These are phyloP conservation scores for Clinocottus analis DNA, from an alignment of 2,113 vertebrate species.

Conservation along the genomic window DNA sequence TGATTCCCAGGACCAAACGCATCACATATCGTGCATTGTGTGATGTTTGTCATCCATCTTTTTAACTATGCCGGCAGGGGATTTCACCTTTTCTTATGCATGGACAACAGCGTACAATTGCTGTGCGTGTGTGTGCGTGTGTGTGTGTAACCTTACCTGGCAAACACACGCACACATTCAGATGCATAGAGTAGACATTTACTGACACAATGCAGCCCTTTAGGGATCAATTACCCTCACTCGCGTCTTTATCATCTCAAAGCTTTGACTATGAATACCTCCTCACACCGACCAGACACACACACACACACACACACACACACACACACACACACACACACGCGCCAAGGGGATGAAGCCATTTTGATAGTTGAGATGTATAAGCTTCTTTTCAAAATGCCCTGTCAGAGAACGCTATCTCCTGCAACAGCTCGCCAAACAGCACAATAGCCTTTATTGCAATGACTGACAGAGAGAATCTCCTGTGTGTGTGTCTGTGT, in stretches of 20 bases:
- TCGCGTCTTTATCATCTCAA: slow-evolving; percentile 68
- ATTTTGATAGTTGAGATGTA: slow-evolving; percentile 46
- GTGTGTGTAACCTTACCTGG: slow-evolving; percentile 38
- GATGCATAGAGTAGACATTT: slow-evolving; percentile 24
- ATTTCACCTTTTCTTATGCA: not conserved
- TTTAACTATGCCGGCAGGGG: not conserved
- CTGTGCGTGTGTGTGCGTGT: not conserved
- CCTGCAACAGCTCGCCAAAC: slow-evolving; percentile 48
- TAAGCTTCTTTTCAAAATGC: slow-evolving; percentile 53
- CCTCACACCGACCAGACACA: not conserved
- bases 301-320: not conserved
- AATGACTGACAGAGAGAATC: slow-evolving; percentile 49
- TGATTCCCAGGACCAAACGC: not conserved
- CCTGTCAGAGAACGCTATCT: slow-evolving; percentile 50
- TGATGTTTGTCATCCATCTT: not conserved
- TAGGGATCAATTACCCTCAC: slow-evolving; percentile 71
- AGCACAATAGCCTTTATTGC: slow-evolving; percentile 54
- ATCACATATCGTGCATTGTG: not conserved
- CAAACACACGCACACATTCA: not conserved
- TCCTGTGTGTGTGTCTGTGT: slow-evolving; percentile 9
- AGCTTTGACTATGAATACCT: slow-evolving; percentile 59
- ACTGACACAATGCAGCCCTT: slow-evolving; percentile 59
- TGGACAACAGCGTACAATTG: not conserved
- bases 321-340: not conserved
- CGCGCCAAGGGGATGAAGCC: slow-evolving; percentile 5